Evolutionary conservation across 2,797 vertebrate genomes (phyloP), one percentile per base, ranked within the genome.

Genomic region (Gallinago stenura): DNA sequence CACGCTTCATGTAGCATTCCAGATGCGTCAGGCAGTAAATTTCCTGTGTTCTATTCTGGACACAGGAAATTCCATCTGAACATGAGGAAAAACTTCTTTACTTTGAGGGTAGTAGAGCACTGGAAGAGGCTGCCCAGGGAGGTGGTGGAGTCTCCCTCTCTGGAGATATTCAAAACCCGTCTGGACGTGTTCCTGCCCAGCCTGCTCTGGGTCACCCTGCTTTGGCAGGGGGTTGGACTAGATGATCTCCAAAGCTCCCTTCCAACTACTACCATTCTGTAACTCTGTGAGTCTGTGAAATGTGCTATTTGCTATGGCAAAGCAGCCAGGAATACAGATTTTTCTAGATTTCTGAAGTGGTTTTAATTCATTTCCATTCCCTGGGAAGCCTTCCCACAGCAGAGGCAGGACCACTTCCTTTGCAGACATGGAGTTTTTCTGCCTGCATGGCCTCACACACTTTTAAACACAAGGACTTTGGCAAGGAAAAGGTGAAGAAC

Each of bases 361-460:
- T 83, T 93, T 93, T 50, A 65, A 39, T 70, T 69, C 0, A 58
- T 65, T 88, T 83, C 56, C 4, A 0, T 61, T 77, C 77, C 28
- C 35, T 48, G 66, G 33, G 28, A 64, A 60, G 25, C 51, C 37
- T 90, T 65, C 37, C 43, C 51, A 45, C 10, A 41, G 68, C 37
- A 58, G 65, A 87, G 54, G 31, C 28, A 68, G 54, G 41, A 56
- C 64, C 4, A 4, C 22, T 80, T 94, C 24, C 22, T 51, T 53
- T 65, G 50, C 0, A 0, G 45, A 57, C 64, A 33, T 0, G 2
- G 31, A 28, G 15, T 5, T 76, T 93, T 87, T 84, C 54, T 50
- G 60, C 62, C 41, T 61, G 15, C 61, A 50, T 61, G 76, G 50
- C 69, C 64, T 80, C 2, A 2, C 43, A 58, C 8, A 3, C 21